A percentile compares a stretch with the other conserved stretches of the same genome.
Conservation (phyloP, 2,888 invertebrate species). For the Microchrysa polita region DNA sequence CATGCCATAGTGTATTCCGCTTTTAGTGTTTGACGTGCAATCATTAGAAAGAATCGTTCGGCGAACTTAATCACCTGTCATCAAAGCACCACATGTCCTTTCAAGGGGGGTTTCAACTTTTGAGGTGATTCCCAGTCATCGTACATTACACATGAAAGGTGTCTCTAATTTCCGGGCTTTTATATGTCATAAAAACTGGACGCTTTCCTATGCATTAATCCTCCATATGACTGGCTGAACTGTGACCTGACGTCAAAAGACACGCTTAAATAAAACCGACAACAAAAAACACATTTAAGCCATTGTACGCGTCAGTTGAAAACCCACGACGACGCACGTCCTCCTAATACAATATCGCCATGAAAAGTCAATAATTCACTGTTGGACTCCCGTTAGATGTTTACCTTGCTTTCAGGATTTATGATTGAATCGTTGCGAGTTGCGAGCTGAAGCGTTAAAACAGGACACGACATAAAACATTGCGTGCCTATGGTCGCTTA, state of each 20-base stretch:
- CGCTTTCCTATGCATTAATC: no score
- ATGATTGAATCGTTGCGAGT: slow-evolving; percentile 24
- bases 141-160: slow-evolving; percentile 6
- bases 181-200: background rate
- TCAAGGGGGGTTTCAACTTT: no score
- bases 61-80: slow-evolving; percentile 23
- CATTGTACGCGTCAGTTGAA: no score
- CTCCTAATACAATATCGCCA: background rate
- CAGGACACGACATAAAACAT: slow-evolving; percentile 29
- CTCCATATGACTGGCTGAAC: no score
- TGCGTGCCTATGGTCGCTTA: slow-evolving; percentile 9
- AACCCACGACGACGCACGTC: no score
- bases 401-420: slow-evolving; percentile 31
- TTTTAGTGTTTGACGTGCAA: slow-evolving; percentile 19
- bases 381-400: background rate
- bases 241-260: no score
- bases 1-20: background rate
- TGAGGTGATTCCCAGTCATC: no score
- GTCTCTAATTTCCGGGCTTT: slow-evolving; percentile 26
- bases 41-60: slow-evolving; percentile 22
- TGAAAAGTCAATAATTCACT: slow-evolving; percentile 21
- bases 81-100: background rate
- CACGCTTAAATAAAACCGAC: no score
- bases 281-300: no score
- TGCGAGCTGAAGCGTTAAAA: slow-evolving; percentile 2